These are phyloP conservation scores for Galendromus occidentalis DNA, from an alignment of 1,140 invertebrate species.

Conservation along the genomic window DNA sequence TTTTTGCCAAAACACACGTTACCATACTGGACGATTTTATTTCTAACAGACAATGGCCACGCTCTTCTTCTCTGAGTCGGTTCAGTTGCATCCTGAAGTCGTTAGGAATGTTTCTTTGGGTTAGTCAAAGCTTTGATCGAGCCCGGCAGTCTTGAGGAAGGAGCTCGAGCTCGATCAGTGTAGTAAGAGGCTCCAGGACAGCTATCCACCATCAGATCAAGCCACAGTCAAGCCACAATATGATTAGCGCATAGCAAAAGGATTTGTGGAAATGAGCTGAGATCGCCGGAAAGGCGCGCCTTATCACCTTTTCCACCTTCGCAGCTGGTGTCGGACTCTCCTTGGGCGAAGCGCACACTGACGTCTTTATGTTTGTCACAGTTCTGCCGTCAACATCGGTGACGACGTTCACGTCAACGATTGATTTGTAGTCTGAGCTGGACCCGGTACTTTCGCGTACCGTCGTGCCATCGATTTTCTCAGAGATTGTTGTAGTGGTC, in stretches of 20 bases:
- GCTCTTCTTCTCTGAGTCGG: not conserved
- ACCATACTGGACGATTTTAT: conserved; percentile 9
- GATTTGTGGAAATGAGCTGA: too few relatives aligned
- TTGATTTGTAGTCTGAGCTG: not conserved
- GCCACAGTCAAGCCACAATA: too few relatives aligned
- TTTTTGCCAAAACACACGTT: conserved; percentile 6
- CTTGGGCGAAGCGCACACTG: not conserved
- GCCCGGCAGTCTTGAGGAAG: too few relatives aligned
- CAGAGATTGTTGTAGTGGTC: not conserved
- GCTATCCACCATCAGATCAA: too few relatives aligned
- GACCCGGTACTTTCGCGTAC: not conserved
- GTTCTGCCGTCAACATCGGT: not conserved
- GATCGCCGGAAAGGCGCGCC: not conserved
- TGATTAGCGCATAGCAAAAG: too few relatives aligned
- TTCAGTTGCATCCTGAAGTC: not conserved
- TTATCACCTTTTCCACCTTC: conserved; percentile 5
- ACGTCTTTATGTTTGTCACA: conserved; percentile 2
- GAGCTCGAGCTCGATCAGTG: too few relatives aligned
- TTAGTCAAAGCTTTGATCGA: too few relatives aligned
- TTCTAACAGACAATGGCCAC: conserved; percentile 10
- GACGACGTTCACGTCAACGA: conserved; percentile 5
- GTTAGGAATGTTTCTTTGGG: not conserved
- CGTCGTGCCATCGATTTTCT: conserved; percentile 1
- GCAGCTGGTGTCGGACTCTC: not conserved
- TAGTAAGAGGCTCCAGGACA: too few relatives aligned